Base-by-base conservation (phyloP, 2,797 vertebrate species). In the Arctocebus calabarensis region DNA sequence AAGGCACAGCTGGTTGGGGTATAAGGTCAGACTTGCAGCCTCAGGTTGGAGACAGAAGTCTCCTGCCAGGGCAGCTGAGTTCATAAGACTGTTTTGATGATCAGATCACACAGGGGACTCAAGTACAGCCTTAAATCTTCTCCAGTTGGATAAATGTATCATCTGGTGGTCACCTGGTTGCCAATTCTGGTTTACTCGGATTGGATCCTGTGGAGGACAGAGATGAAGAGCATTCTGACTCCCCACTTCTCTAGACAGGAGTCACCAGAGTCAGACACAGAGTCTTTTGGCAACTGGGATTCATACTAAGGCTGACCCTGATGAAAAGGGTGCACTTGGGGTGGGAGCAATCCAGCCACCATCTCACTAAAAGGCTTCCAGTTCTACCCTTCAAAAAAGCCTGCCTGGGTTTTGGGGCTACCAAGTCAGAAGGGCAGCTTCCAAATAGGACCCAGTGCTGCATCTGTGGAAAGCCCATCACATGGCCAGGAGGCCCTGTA, bases 41-140 rank as follows among this genome's bases (percentile, higher is more conserved):
- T 84, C 43, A 0, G 29, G 23, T 77, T 52, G 25, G 85, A 96
- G 61, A 84, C 12, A 70, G 23, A 19, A 37, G 77, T 70, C 68
- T 91, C 25, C 82, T 88, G 29, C 91, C 62, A 59, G 27, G 20
- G n/a, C 5, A 71, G 64, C 73, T 90, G 87, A 94, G 45, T 91
- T 93, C 82, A 95, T 88, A 68, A 88, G 95, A 62, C 27, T 52
- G 52, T 77, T 94, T 81, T 84, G 90, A 94, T 92, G 70, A 95
- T 64, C 57, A 0, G 34, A 66, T 94, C 52, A 68, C 87, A 88
- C 61, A 34, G 10, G 74, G 62, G 82, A 71, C 78, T 74, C 34
- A 29, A 7, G 0, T 7, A 75, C 25, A 85, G 11, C 78, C 74
- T 77, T 73, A 88, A 94, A 84, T 34, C 45, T 77, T 19, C 74